Evolutionary conservation across 2,113 vertebrate genomes (phyloP).

Genomic region (Oceanodroma tethys): DNA sequence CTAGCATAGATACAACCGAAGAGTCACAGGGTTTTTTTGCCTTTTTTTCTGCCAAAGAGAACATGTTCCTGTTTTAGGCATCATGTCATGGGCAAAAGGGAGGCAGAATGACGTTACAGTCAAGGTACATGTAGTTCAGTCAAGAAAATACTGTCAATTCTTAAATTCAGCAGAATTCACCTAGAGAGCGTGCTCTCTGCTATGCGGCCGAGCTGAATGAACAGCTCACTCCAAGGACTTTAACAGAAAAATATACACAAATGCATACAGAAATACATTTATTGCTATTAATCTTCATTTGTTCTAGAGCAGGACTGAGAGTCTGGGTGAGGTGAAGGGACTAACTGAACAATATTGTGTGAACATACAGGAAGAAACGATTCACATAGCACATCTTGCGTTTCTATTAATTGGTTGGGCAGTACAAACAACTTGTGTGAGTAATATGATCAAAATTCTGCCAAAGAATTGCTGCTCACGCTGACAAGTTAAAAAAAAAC

Average conservation of each 20-base stretch:
- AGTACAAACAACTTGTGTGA: background rate
- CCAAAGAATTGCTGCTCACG: background rate
- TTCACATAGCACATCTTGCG: accelerated
- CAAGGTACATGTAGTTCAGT: background rate
- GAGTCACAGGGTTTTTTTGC: background rate
- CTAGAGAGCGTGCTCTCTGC: background rate
- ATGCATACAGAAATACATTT: background rate
- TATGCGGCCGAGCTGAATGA: background rate
- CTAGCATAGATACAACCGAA: accelerated
- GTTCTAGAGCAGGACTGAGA: background rate
- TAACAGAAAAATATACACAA: background rate
- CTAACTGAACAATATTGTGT: background rate
- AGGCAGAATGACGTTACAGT: background rate
- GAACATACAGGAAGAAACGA: background rate
- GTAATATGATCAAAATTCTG: background rate
- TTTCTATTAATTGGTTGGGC: background rate
- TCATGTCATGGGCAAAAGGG: background rate
- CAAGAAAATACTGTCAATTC: background rate
- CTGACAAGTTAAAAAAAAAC: background rate
- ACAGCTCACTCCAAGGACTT: background rate
- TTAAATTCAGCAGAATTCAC: background rate
- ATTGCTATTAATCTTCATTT: background rate
- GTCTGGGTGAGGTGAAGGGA: background rate
- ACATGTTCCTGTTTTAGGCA: background rate
- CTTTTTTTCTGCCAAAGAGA: background rate